phyloP scores from a whole-genome alignment of 2,888 invertebrate genomes.

The Ectemnius lituratus region DNA sequence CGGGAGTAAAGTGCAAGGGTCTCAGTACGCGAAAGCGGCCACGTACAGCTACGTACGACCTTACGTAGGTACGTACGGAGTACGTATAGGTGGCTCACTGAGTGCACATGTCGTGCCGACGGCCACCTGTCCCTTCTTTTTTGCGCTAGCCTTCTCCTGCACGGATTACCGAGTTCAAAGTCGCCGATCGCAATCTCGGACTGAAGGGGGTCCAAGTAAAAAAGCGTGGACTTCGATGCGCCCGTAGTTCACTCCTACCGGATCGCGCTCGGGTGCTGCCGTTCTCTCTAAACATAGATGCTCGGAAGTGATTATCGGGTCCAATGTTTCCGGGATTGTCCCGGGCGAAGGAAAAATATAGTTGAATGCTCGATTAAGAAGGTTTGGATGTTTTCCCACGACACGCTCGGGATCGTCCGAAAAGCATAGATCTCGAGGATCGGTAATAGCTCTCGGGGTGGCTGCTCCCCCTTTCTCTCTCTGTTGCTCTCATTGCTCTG shows the following conservation, averaged over 20 bases:
- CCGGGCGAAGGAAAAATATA: background rate
- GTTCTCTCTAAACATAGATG: background rate
- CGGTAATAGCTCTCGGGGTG: background rate
- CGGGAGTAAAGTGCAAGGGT: constrained; percentile 27
- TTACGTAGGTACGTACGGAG: background rate
- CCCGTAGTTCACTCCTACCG: background rate
- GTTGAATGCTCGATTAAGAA: constrained; percentile 6
- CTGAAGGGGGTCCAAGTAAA: background rate
- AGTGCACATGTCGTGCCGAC: background rate
- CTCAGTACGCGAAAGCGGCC: constrained; percentile 11
- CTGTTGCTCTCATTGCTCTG: background rate
- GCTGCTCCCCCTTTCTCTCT: background rate
- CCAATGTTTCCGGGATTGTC: background rate
- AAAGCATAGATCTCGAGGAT: background rate
- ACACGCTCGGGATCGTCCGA: constrained; percentile 1
- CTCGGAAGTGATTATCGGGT: background rate
- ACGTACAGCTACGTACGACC: background rate
- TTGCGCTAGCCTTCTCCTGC: background rate
- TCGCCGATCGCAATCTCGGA: constrained; percentile 5
- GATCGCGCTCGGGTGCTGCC: background rate
- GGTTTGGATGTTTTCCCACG: constrained; percentile 7
- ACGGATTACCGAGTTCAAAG: background rate
- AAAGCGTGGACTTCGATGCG: background rate
- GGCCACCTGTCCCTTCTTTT: constrained; percentile 1
- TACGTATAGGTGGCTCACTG: background rate